These are phyloP conservation scores for Hymenopus coronatus DNA, from an alignment of 2,888 invertebrate genomes.

Conservation along the genomic window DNA sequence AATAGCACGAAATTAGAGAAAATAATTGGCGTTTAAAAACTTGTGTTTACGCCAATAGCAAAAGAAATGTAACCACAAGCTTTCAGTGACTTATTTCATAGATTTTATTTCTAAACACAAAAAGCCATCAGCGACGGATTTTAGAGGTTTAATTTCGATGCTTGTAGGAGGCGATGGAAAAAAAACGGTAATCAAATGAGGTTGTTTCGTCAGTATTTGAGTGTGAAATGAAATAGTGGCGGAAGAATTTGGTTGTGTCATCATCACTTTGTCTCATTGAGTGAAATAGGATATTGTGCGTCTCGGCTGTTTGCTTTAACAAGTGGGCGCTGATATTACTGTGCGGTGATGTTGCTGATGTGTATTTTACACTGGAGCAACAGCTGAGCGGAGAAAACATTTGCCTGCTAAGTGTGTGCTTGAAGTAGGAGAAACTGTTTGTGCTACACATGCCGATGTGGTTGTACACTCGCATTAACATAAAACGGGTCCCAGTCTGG, in stretches of 20 bases:
- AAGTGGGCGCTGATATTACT: not conserved
- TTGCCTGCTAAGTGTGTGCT: not conserved
- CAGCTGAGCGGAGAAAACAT: not conserved
- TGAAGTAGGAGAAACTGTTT: not conserved
- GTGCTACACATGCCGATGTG: not conserved
- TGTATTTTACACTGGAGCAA: not conserved
- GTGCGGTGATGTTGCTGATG: not conserved
- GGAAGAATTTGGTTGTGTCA: not conserved
- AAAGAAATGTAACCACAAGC: too few species aligned
- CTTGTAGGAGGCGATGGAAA: too few species aligned
- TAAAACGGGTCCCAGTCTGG: not conserved
- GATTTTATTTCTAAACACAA: too few species aligned
- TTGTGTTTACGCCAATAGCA: too few species aligned
- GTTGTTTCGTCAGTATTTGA: too few species aligned
- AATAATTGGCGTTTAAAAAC: too few species aligned
- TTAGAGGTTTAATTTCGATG: too few species aligned
- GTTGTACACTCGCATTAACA: not conserved
- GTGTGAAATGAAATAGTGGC: too few species aligned
- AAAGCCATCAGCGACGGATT: too few species aligned
- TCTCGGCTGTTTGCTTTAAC: not conserved
- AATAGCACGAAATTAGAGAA: too few species aligned
- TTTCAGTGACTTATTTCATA: too few species aligned
- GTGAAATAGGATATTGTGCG: not conserved
- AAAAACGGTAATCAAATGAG: too few species aligned
- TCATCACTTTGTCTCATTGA: not conserved